Evolutionary conservation across 2,888 invertebrate species (phyloP), one percentile per base, ranked within the genome.

Genomic region (Omphaloscelis lunosa): DNA sequence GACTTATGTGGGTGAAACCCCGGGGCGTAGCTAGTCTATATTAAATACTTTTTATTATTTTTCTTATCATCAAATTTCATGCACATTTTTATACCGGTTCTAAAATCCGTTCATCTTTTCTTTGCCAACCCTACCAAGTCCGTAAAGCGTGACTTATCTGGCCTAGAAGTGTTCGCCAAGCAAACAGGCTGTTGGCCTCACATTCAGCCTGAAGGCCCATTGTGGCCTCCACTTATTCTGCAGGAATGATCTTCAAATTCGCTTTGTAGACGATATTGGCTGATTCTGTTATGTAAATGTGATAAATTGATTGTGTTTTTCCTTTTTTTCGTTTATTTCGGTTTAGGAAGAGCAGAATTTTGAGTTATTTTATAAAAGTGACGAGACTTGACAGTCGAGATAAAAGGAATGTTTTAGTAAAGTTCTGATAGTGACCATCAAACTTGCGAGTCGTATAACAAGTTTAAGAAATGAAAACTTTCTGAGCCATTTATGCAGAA

Each of bases 111-210:
- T 53, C 15, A 63, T 63, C 66, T 53, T 59, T 69, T 3, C 1
- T 20, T 20, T 62, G n/a, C 1, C 87, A 87, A 29, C 87, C 87
- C 87, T 87, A 78, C 39, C 0, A 2, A 62, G 59, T 53, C 12
- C 17, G 39, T 63, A 53, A 70, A 80, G 77, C 87, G 87, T 88
- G 88, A 84, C 88, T 86, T 88, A 88, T 88, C 88, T 86, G 67
- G 75, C 79, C 83, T 72, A 80, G 80, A 68, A 85, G 86, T 70
- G 80, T 77, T 72, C 79, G 74, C 75, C 74, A 70, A 79, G 86
- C 83, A 81, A 83, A 87, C 84, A 85, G 86, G 85, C 83, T 81
- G 83, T 80, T 81, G 80, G 83, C 80, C 77, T 86, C 83, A 67
- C 77, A 78, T 34, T 66, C 84, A 72, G 51, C 59, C 65, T 77